Evolutionary conservation across 2,113 vertebrate genomes (phyloP).

Genomic region (Triplophysa tibetana): DNA sequence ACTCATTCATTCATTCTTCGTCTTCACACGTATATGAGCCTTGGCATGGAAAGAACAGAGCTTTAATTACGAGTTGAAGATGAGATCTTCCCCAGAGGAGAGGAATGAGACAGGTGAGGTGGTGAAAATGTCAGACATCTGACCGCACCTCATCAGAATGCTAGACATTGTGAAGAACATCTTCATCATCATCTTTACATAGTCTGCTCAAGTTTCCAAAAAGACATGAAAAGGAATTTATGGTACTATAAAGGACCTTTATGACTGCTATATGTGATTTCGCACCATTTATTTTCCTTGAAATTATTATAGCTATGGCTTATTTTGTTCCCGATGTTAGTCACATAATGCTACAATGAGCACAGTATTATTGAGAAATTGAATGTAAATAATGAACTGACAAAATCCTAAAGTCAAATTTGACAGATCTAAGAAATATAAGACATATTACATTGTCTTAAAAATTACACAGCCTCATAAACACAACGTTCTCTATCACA

Average conservation of each 20-base stretch:
- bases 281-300: neutral
- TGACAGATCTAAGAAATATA: neutral
- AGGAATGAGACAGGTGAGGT: conserved; percentile 30
- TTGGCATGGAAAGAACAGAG: neutral
- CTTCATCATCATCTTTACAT: neutral
- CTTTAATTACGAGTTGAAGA: conserved; percentile 30
- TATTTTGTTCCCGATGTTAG: neutral
- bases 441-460: neutral
- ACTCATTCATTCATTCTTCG: conserved; percentile 1
- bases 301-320: neutral
- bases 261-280: too few species aligned
- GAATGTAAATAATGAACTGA: neutral
- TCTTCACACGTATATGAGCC: conserved; percentile 1
- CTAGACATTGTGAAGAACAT: neutral
- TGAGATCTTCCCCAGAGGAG: conserved; percentile 11
- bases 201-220: neutral
- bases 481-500: neutral
- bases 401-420: too few species aligned
- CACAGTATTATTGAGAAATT: too few species aligned
- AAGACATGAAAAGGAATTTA: neutral
- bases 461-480: too few species aligned
- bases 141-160: conserved; percentile 7
- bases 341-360: too few species aligned
- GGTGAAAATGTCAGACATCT: conserved; percentile 34
- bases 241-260: neutral